Conservation (phyloP, 2,797 vertebrate genomes). For the Cetoscarus ocellatus region DNA sequence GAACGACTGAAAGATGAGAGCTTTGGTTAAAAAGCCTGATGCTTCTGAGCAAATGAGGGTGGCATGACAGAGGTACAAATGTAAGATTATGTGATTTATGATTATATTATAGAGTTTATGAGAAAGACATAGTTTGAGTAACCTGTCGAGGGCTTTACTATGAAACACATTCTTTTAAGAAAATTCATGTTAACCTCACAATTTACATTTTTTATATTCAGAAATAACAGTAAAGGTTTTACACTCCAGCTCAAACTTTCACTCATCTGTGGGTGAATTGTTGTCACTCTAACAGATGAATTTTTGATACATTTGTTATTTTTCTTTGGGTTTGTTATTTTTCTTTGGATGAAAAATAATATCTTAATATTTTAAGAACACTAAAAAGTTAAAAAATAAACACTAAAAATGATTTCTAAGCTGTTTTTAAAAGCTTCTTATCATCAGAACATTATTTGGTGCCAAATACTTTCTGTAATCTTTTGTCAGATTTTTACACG, state of each 20-base stretch:
- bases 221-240: constrained; percentile 31
- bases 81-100: constrained; percentile 27
- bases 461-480: constrained; percentile 59
- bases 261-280: constrained; percentile 58
- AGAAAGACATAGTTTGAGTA: constrained; percentile 21
- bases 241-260: constrained; percentile 59
- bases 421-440: constrained; percentile 39
- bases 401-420: constrained; percentile 1
- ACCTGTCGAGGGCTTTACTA: constrained; percentile 29
- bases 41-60: constrained; percentile 55
- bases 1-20: constrained; percentile 40
- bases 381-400: constrained; percentile 10
- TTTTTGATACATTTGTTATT: constrained; percentile 73
- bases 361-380: constrained; percentile 31
- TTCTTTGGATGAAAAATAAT: constrained; percentile 38
- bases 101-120: constrained; percentile 44
- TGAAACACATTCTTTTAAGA: constrained; percentile 40
- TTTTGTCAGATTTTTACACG: constrained; percentile 48
- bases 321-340: constrained; percentile 23
- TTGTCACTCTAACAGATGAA: constrained; percentile 49
- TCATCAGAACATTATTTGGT: constrained; percentile 45
- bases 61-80: constrained; percentile 35
- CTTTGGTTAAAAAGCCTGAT: constrained; percentile 40
- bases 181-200: constrained; percentile 30
- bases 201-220: constrained; percentile 16